Evolutionary conservation across 2,888 invertebrate species (phyloP).

Genomic region (Cancer borealis): DNA sequence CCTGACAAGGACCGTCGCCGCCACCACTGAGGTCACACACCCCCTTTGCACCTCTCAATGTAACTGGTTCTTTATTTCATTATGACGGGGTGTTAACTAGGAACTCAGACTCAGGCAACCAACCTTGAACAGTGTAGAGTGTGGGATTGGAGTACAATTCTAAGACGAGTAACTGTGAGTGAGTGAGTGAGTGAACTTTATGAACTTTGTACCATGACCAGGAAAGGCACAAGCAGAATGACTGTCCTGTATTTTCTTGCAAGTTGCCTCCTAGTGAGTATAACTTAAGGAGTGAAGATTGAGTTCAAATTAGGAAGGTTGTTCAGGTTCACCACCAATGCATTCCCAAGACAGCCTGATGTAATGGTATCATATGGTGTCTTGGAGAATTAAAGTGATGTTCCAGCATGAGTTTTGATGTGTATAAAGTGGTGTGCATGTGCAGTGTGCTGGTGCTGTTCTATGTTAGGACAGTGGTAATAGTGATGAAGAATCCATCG

Average conservation of each 20-base stretch:
- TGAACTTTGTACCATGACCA: not conserved
- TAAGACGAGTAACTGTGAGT: not conserved
- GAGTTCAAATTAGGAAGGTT: not conserved
- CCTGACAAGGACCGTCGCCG: slow-evolving; percentile 25
- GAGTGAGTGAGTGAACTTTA: not conserved
- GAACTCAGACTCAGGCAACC: not conserved
- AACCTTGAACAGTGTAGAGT: not conserved
- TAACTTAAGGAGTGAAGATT: not conserved
- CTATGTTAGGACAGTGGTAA: no score
- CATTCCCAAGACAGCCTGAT: slow-evolving; percentile 2
- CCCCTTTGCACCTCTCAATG: not conserved
- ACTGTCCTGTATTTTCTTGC: not conserved
- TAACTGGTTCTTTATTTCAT: not conserved
- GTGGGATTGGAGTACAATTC: not conserved
- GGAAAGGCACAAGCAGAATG: not conserved
- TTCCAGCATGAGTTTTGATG: not conserved
- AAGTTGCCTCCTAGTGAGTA: not conserved
- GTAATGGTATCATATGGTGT: not conserved
- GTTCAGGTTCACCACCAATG: slow-evolving; percentile 12
- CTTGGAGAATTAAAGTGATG: not conserved
- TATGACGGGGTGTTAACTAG: not conserved
- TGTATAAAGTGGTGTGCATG: not conserved
- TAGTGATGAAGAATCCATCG: not conserved
- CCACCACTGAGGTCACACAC: not conserved
- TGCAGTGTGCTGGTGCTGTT: not conserved